Conservation (phyloP, 2,113 vertebrate species). For the Scolopax mira region DNA sequence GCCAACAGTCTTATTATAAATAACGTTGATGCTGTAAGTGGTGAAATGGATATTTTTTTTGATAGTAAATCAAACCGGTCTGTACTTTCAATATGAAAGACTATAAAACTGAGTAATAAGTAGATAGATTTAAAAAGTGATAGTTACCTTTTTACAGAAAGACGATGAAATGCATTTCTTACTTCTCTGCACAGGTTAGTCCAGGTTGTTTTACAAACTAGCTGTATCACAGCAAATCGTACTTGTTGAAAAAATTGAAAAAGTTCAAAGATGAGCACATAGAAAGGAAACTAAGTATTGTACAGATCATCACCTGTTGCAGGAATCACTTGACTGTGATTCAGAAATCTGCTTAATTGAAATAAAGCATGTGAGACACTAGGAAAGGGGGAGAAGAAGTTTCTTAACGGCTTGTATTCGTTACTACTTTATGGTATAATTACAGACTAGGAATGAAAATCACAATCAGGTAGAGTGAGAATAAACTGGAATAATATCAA, state of each 20-base stretch:
- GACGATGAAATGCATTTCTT: background rate
- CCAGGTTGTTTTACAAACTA: background rate
- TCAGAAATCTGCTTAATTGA: background rate
- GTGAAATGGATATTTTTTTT: background rate
- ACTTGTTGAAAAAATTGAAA: background rate
- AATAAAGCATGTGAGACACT: background rate
- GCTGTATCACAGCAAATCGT: background rate
- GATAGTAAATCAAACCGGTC: background rate
- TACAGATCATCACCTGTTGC: background rate
- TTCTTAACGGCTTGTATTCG: background rate
- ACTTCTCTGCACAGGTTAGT: background rate
- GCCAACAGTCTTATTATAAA: background rate
- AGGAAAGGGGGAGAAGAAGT: background rate
- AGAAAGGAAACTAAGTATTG: background rate
- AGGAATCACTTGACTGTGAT: background rate
- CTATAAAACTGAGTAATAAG: background rate
- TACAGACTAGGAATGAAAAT: background rate
- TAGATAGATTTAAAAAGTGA: background rate
- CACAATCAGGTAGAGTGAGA: background rate
- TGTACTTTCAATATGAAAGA: background rate
- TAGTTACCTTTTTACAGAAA: background rate
- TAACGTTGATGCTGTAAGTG: background rate
- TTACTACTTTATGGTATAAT: background rate
- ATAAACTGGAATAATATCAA: background rate
- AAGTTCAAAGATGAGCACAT: background rate